These are phyloP conservation scores for Drosophila nigromelanica DNA, from an alignment of 1,140 invertebrate genomes.

Conservation along the genomic window DNA sequence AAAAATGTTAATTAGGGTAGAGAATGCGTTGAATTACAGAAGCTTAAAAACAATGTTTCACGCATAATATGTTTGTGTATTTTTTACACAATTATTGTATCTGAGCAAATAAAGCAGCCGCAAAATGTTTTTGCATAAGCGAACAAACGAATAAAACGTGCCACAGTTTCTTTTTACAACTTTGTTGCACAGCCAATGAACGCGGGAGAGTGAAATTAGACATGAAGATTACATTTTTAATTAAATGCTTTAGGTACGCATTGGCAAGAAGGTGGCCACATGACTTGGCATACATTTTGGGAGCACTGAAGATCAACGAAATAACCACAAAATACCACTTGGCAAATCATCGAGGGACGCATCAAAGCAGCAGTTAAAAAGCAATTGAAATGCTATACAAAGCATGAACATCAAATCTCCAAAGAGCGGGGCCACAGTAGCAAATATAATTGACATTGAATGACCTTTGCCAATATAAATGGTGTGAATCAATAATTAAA, in stretches of 20 bases:
- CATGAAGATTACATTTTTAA: conserved; percentile 68
- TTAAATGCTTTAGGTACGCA: conserved; percentile 50
- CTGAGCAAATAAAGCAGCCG: conserved; percentile 28
- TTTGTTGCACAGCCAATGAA: conserved; percentile 7
- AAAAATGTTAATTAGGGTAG: not conserved
- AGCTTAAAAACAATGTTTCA: not conserved
- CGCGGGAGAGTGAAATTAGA: conserved; percentile 31
- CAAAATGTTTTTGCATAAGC: conserved; percentile 37
- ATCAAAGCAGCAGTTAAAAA: conserved; percentile 63
- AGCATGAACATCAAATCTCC: conserved; percentile 44
- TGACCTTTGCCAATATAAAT: conserved; percentile 68
- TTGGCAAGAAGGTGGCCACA: conserved; percentile 41
- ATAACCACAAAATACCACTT: not conserved
- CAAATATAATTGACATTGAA: conserved; percentile 65
- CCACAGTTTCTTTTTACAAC: conserved; percentile 6
- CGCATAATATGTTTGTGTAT: not conserved
- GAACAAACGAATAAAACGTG: conserved; percentile 22
- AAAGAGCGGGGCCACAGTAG: conserved; percentile 32
- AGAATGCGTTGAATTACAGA: not conserved
- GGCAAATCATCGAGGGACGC: conserved; percentile 35
- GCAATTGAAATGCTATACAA: conserved; percentile 63
- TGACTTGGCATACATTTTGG: conserved; percentile 62
- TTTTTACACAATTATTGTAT: conserved; percentile 14
- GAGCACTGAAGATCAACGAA: conserved; percentile 20
- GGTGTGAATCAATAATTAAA: conserved; percentile 77